Evolutionary conservation across 2,113 vertebrate species (phyloP).

Genomic region (Campylorhamphus procurvoides): DNA sequence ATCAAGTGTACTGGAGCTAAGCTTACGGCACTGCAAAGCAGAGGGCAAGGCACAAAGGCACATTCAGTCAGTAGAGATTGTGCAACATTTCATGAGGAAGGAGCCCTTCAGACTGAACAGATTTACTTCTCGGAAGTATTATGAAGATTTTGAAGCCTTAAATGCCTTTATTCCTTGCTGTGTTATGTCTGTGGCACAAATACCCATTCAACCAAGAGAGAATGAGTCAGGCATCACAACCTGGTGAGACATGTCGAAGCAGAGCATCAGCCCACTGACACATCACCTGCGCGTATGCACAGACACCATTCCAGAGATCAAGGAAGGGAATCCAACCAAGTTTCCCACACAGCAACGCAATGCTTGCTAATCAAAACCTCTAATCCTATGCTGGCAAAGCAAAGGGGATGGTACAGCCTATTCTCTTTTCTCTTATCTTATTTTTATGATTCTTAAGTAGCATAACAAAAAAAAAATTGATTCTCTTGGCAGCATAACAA

Average conservation of each 20-base stretch:
- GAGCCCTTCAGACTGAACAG: conserved; percentile 24
- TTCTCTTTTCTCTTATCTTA: conserved; percentile 20
- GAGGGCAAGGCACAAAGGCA: conserved; percentile 51
- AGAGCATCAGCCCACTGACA: not conserved
- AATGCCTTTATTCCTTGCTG: not conserved
- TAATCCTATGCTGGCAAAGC: conserved; percentile 4
- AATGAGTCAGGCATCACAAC: conserved; percentile 42
- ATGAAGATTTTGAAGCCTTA: conserved; percentile 1
- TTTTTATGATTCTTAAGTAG: not conserved
- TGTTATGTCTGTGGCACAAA: not conserved
- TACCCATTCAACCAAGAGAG: not conserved
- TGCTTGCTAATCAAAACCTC: conserved; percentile 15
- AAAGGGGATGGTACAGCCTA: not conserved
- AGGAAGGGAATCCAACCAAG: conserved; percentile 8
- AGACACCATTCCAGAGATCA: not conserved
- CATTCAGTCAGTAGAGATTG: conserved; percentile 35
- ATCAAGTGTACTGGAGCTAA: conserved; percentile 20
- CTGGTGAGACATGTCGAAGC: not conserved
- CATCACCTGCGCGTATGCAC: not conserved
- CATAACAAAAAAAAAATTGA: not conserved
- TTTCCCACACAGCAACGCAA: not conserved
- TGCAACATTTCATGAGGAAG: not conserved
- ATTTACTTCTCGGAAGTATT: conserved; percentile 15
- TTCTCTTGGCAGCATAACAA: conserved; percentile 38
- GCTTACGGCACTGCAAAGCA: not conserved